phyloP scores from a whole-genome alignment of 1,140 invertebrate genomes.

The Pogonomyrmex barbatus region DNA sequence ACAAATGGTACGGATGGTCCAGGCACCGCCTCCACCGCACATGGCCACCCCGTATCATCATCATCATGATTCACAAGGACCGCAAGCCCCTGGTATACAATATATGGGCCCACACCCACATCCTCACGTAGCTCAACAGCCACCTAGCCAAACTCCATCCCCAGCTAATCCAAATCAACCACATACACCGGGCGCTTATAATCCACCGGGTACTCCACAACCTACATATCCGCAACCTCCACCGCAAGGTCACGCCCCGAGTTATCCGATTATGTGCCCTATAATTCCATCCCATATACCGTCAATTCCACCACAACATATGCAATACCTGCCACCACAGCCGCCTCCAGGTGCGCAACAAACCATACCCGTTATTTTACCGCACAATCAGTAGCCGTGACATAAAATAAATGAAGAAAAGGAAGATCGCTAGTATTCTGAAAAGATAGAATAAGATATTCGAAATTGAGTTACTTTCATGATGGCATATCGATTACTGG shows the following conservation, averaged over 20 bases:
- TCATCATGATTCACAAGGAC: constrained; percentile 87
- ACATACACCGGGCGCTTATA: constrained; percentile 87
- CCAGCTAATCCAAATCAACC: constrained; percentile 88
- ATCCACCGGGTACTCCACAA: constrained; percentile 87
- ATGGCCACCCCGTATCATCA: constrained; percentile 88
- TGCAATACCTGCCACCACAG: constrained; percentile 86
- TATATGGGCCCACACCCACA: constrained; percentile 88
- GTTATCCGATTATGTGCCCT: constrained; percentile 88
- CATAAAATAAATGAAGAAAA: constrained; percentile 73
- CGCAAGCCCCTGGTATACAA: constrained; percentile 86
- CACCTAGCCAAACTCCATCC: constrained; percentile 88
- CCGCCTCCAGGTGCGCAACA: constrained; percentile 86
- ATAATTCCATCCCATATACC: constrained; percentile 87
- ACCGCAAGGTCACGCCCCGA: constrained; percentile 85
- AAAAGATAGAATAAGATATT: constrained; percentile 74
- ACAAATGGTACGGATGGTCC: constrained; percentile 86
- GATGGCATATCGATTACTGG: constrained; percentile 46
- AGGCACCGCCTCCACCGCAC: constrained; percentile 85
- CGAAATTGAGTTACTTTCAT: constrained; percentile 74
- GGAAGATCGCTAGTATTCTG: constrained; percentile 78
- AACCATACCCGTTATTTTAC: constrained; percentile 86
- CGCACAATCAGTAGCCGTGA: constrained; percentile 85
- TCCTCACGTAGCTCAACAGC: constrained; percentile 85
- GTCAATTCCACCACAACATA: constrained; percentile 84
- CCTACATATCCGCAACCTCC: constrained; percentile 86